These are phyloP conservation scores for Kryphioiulus occultus DNA, from an alignment of 2,888 invertebrate species.

Conservation along the genomic window DNA sequence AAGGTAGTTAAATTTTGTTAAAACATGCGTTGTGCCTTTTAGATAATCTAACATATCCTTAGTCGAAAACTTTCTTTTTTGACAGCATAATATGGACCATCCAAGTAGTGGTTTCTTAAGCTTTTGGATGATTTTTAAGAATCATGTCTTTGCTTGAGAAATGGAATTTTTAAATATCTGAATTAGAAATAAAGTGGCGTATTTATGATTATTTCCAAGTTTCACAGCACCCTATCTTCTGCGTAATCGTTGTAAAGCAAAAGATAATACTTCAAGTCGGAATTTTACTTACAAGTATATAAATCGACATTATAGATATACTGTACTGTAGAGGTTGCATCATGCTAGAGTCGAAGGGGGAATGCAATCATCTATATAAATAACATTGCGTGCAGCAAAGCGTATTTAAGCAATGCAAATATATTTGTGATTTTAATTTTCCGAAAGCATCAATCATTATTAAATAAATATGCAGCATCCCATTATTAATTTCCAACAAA, in stretches of 20 bases:
- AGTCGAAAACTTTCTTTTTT: no score
- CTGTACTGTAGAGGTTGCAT: background rate
- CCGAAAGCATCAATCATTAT: conserved; percentile 42
- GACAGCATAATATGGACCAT: no score
- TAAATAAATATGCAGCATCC: conserved; percentile 39
- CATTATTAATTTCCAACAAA: conserved; percentile 44
- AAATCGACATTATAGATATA: background rate
- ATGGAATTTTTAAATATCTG: no score
- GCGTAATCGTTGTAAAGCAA: background rate
- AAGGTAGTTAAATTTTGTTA: no score
- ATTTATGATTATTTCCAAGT: background rate
- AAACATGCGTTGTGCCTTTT: no score
- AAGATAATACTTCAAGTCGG: background rate
- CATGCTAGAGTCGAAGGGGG: background rate
- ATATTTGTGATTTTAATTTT: conserved; percentile 41
- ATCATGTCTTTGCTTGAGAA: no score
- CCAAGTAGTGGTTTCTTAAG: no score
- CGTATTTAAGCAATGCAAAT: conserved; percentile 42
- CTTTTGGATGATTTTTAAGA: no score
- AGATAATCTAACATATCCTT: no score
- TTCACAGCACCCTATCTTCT: background rate
- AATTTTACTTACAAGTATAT: background rate
- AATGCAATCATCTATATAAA: conserved; percentile 12
- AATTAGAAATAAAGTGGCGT: no score
- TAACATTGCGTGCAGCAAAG: conserved; percentile 32